Evolutionary conservation across 2,888 invertebrate species (phyloP).

Genomic region (Drosophila rellima): DNA sequence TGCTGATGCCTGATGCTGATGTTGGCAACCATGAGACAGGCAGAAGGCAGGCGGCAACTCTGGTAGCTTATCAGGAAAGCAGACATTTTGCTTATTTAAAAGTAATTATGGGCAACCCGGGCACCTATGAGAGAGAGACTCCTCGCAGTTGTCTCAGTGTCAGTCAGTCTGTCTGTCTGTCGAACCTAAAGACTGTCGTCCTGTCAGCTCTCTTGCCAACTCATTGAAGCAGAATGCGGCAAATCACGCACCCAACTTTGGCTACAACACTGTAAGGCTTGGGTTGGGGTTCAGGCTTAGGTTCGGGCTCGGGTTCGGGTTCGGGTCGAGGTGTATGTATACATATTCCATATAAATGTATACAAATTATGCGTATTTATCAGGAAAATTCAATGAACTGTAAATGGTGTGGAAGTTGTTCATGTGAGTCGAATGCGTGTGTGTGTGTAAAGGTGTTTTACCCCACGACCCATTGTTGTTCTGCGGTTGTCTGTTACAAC

Average conservation of each 20-base stretch:
- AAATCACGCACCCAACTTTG: constrained; percentile 69
- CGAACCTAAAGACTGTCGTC: constrained; percentile 19
- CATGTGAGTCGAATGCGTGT: constrained; percentile 43
- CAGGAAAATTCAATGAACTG: constrained; percentile 79
- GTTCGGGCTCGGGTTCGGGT: not conserved
- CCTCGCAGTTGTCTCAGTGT: constrained; percentile 27
- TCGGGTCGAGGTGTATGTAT: constrained; percentile 12
- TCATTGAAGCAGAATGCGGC: constrained; percentile 77
- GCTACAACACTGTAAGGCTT: constrained; percentile 9
- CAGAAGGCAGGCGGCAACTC: not conserved
- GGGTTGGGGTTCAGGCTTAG: not conserved
- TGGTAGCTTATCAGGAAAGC: constrained; percentile 47
- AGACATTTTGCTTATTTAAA: constrained; percentile 71
- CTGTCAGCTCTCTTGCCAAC: constrained; percentile 65
- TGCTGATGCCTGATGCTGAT: constrained; percentile 41
- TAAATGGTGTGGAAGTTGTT: constrained; percentile 79
- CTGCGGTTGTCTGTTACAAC: constrained; percentile 73
- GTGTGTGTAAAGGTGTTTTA: constrained; percentile 63
- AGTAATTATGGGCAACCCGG: constrained; percentile 72
- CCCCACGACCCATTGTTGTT: constrained; percentile 62
- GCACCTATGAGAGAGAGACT: constrained; percentile 29
- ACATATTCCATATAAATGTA: constrained; percentile 66
- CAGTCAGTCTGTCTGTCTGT: not conserved
- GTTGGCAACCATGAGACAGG: constrained; percentile 33
- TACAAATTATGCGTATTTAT: constrained; percentile 80